Evolutionary conservation across 1,140 invertebrate species (phyloP).

Genomic region (Propsilocerus akamusi): DNA sequence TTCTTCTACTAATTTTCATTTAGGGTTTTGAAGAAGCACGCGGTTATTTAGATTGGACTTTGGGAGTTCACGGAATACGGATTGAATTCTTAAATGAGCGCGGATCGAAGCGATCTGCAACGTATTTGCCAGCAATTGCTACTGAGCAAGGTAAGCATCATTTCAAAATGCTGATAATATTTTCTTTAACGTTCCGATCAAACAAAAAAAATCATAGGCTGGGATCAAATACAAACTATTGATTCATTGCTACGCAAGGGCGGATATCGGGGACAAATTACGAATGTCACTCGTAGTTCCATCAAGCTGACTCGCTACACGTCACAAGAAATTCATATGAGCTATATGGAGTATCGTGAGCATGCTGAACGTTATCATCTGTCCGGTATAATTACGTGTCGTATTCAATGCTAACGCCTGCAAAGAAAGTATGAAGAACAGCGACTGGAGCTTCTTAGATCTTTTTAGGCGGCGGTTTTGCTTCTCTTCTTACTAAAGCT

Average conservation of each 20-base stretch:
- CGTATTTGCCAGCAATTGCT: constrained; percentile 94
- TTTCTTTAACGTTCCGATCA: neutral
- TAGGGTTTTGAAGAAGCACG: constrained; percentile 77
- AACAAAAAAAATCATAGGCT: constrained; percentile 47
- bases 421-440: neutral
- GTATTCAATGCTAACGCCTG: neutral
- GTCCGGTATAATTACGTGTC: neutral
- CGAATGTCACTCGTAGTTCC: constrained; percentile 62
- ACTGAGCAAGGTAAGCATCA: constrained; percentile 73
- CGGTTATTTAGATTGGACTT: constrained; percentile 93
- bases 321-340: constrained; percentile 31
- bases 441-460: neutral
- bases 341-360: constrained; percentile 22
- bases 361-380: constrained; percentile 15
- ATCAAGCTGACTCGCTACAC: constrained; percentile 92
- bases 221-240: constrained; percentile 94
- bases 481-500: neutral
- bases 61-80: constrained; percentile 92
- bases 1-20: neutral
- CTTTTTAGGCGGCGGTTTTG: neutral
- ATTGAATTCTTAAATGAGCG: constrained; percentile 96
- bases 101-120: constrained; percentile 87
- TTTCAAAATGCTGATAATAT: neutral
- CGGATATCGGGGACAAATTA: constrained; percentile 84
- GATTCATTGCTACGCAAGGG: constrained; percentile 94